Base-by-base conservation (phyloP, 2,888 invertebrate species). In the Dioctria linearis region DNA sequence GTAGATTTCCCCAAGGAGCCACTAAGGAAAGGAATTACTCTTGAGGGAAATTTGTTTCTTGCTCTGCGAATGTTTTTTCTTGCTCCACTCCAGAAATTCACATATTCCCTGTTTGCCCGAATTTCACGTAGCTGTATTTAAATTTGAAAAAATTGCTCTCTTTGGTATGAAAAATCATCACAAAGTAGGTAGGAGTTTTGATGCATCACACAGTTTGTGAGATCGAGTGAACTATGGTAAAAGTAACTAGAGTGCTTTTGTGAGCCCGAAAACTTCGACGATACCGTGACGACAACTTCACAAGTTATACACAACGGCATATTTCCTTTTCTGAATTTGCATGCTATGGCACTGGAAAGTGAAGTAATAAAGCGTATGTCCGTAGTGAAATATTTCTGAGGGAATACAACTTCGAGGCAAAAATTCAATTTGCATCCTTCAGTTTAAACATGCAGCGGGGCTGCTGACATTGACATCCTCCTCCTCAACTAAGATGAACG, bases 1-100 rank as follows among this genome's bases (percentile, higher is more conserved):
- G 82, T 82, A 82, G 79, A 82, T 82, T 82, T 82, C 82, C 82
- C 82, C 13, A 79, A 76, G 80, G 82, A 80, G 80, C 69, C 79
- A 82, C 82, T 80, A 82, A 43, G 67, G 71, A 49, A 78, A 82
- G 71, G 61, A 82, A 82, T 82, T 80, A 80, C 82, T 80, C 82
- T 78, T 80, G 49, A 73, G 82, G 82, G 82, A 82, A 82, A 82
- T 82, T 82, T 79, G 76, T 76, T 76, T 76, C 63, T 76, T 76
- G 63, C 63, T 76, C 46, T 49, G 63, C 76, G 49, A 63, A 43
- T 63, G 63, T 37, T 76, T 76, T 49, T 76, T 63, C 63, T 46
- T 37, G 43, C 11, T 13, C 61, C 11, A 13, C n/a, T 13, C 42
- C n/a, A 3, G 57, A 57, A 42, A 40, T 39, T 37, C 61, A 61